Evolutionary conservation across 2,888 invertebrate species (phyloP).

Genomic region (Blastobasis adustella): DNA sequence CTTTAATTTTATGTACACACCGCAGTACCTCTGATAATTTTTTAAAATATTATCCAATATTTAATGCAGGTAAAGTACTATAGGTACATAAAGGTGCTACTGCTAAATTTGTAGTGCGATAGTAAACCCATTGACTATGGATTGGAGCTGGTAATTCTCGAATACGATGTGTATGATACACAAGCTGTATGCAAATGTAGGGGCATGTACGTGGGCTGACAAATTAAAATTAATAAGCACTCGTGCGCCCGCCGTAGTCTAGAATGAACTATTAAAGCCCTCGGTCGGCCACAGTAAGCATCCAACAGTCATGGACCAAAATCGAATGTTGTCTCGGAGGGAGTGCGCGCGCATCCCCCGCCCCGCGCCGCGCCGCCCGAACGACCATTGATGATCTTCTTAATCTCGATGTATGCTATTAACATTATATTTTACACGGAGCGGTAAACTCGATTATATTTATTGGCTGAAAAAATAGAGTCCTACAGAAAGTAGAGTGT

Average conservation of each 20-base stretch:
- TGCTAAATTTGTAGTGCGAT: background rate
- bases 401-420: slow-evolving; percentile 59
- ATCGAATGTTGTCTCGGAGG: slow-evolving; percentile 70
- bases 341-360: slow-evolving; percentile 64
- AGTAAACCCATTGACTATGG: slow-evolving; percentile 1
- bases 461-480: background rate
- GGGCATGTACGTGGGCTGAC: background rate
- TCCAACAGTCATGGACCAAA: slow-evolving; percentile 75
- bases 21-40: too few species aligned
- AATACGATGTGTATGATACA: background rate
- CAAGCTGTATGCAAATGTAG: background rate
- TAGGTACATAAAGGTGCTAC: too few species aligned
- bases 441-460: slow-evolving; percentile 15
- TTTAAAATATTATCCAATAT: too few species aligned
- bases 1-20: too few species aligned
- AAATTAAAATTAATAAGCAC: slow-evolving; percentile 34
- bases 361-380: slow-evolving; percentile 47
- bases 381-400: slow-evolving; percentile 70
- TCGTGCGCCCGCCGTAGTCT: slow-evolving; percentile 44
- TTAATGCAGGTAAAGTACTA: too few species aligned
- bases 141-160: background rate
- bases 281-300: slow-evolving; percentile 66
- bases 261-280: slow-evolving; percentile 71
- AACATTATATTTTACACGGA: slow-evolving; percentile 34
- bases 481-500: too few species aligned